Percentiles rank a stretch among this genome's conserved stretches.
Evolutionary conservation across 2,797 vertebrate genomes (phyloP).

Genomic region (Tokudaia tokunoshimensis): DNA sequence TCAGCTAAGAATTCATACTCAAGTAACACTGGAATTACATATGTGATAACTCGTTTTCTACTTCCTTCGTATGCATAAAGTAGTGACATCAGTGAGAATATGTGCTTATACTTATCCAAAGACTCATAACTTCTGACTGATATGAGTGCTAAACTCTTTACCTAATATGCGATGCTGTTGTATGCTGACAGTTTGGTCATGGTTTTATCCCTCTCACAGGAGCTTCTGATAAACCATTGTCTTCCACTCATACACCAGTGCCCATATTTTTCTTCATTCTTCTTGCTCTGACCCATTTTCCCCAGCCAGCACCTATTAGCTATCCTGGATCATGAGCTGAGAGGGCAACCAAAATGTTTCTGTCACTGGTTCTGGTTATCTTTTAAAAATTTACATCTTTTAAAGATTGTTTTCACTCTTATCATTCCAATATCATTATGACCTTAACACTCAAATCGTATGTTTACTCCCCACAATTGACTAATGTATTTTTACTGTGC

Average conservation of each 20-base stretch:
- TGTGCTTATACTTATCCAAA: neutral
- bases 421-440: neutral
- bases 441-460: neutral
- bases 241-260: rapidly evolving
- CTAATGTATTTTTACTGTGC: neutral
- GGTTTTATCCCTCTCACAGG: rapidly evolving
- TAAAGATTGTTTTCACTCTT: neutral
- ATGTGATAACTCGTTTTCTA: neutral
- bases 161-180: neutral
- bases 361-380: neutral
- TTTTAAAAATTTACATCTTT: neutral
- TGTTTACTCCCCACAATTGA: neutral
- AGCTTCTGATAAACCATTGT: neutral
- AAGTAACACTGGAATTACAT: neutral
- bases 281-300: too few relatives aligned
- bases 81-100: neutral
- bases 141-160: neutral
- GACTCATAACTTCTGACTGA: neutral
- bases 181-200: too few relatives aligned
- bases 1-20: neutral
- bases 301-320: neutral
- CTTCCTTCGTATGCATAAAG: neutral
- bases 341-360: neutral
- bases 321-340: too few relatives aligned
- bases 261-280: neutral